phyloP scores from a whole-genome alignment of 1,140 invertebrate genomes.

The Ceratitis capitata region DNA sequence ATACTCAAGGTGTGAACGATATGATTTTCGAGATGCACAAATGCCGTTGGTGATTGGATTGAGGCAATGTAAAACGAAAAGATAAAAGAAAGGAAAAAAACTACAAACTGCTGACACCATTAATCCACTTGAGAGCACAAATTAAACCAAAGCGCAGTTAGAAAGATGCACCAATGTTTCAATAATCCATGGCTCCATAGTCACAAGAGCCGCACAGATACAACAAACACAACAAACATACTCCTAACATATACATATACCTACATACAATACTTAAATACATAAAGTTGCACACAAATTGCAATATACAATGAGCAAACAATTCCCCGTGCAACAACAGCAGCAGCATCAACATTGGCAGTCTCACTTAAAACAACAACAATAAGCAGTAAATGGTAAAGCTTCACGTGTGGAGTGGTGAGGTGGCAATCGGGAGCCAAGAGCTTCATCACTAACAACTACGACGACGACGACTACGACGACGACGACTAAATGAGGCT shows the following conservation, averaged over 20 bases:
- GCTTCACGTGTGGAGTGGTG: not conserved
- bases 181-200: not conserved
- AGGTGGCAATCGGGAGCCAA: not conserved
- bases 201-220: not conserved
- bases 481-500: not conserved
- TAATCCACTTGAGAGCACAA: conserved; percentile 41
- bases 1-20: not conserved
- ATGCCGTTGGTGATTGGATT: not conserved
- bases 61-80: not conserved
- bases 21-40: not conserved
- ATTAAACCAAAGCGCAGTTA: conserved; percentile 26
- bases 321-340: not conserved
- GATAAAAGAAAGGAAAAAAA: conserved; percentile 10
- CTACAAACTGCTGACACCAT: conserved; percentile 38
- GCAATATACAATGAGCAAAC: not conserved
- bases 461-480: no score
- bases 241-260: not conserved
- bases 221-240: not conserved
- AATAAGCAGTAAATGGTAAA: not conserved
- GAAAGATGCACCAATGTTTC: conserved; percentile 24
- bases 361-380: not conserved
- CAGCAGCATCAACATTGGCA: not conserved
- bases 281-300: not conserved
- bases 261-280: not conserved
- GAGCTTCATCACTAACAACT: no score